Conservation (phyloP, 1,140 invertebrate species). For the Conus betulinus region DNA sequence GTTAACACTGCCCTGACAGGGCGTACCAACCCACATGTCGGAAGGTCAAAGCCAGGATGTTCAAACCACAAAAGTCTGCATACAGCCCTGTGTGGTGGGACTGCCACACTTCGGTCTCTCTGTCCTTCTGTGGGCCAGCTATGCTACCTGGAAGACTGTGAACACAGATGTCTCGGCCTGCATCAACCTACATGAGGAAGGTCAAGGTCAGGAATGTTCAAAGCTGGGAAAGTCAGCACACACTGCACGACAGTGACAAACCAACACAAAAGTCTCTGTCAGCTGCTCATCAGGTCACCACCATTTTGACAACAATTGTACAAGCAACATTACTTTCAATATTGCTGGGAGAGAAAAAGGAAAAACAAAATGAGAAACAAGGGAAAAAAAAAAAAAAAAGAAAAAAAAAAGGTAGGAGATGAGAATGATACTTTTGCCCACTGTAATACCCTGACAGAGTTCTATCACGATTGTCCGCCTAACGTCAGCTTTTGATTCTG, state of each 20-base stretch:
- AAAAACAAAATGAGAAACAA: not conserved
- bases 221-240: not conserved
- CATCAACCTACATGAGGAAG: not conserved
- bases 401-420: too few species aligned
- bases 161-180: too few species aligned
- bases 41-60: too few species aligned
- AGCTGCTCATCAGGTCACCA: not conserved
- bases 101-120: too few species aligned
- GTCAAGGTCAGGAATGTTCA: not conserved
- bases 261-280: not conserved
- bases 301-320: not conserved
- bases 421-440: too few species aligned
- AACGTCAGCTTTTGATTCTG: not conserved
- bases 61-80: too few species aligned
- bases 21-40: too few species aligned
- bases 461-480: too few species aligned
- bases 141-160: not conserved
- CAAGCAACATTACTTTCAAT: not conserved
- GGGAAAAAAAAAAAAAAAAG: not conserved
- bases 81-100: too few species aligned
- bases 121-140: not conserved
- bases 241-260: not conserved
- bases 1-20: too few species aligned
- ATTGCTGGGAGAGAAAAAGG: not conserved
- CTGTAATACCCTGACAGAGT: too few species aligned